phyloP scores from a whole-genome alignment of 2,113 vertebrate genomes.

The Platycercus adscitus region DNA sequence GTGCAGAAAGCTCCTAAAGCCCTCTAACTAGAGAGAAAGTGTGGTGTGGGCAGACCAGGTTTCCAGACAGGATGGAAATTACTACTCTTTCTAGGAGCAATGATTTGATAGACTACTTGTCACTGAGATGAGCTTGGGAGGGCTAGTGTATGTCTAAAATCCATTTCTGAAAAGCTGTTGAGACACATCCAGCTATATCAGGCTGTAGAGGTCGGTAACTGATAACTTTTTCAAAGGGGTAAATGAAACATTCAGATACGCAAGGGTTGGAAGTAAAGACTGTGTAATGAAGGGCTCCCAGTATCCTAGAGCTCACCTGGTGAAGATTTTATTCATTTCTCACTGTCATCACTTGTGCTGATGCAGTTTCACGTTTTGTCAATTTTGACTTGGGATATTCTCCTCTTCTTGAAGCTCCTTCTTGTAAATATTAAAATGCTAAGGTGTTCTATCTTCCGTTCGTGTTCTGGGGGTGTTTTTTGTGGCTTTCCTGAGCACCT shows the following conservation, averaged over 20 bases:
- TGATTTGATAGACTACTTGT: not conserved
- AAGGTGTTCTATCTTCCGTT: not conserved
- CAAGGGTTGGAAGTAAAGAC: not conserved
- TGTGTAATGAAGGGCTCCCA: not conserved
- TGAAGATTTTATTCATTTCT: not conserved
- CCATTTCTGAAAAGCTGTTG: not conserved
- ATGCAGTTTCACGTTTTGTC: not conserved
- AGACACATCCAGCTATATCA: not conserved
- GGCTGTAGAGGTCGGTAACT: not conserved
- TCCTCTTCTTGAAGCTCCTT: not conserved
- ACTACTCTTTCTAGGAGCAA: not conserved
- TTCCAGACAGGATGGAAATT: not conserved
- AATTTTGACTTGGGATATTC: not conserved
- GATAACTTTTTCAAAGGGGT: not conserved
- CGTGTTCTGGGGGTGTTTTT: not conserved
- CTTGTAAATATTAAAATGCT: not conserved
- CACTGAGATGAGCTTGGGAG: not conserved
- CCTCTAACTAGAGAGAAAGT: not conserved
- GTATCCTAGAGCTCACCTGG: not conserved
- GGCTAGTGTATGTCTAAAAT: not conserved
- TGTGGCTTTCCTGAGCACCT: not conserved
- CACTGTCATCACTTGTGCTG: not conserved
- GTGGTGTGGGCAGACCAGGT: rapidly evolving
- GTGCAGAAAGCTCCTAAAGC: not conserved
- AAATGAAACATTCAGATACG: not conserved